Percentiles rank a stretch among this genome's conserved stretches.
These are phyloP conservation scores for Orcinus orca DNA, from an alignment of 2,113 vertebrate species.

Conservation along the genomic window DNA sequence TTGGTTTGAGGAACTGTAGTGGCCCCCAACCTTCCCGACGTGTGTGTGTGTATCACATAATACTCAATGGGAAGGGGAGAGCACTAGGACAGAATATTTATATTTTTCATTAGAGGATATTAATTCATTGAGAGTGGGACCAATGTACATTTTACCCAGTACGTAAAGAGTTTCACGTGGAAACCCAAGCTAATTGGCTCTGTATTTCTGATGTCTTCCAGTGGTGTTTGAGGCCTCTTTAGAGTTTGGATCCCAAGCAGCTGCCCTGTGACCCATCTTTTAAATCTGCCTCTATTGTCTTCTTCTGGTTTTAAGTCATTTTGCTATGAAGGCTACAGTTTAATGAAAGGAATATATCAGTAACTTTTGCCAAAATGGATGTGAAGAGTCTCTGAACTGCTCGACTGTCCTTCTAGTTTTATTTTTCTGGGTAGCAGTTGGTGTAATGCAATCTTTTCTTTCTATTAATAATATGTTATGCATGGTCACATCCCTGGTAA, in stretches of 20 bases:
- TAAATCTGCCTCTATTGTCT: conserved; percentile 56
- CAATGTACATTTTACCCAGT: conserved; percentile 52
- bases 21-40: neutral
- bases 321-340: conserved; percentile 57
- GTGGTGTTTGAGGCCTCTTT: neutral
- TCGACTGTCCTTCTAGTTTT: conserved; percentile 71
- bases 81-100: neutral
- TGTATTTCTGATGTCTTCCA: conserved; percentile 36
- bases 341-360: conserved; percentile 68
- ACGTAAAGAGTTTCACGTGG: conserved; percentile 47
- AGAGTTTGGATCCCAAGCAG: conserved; percentile 20
- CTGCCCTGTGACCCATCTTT: conserved; percentile 62
- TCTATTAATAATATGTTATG: conserved; percentile 73
- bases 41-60: neutral
- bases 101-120: conserved; percentile 53
- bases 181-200: conserved; percentile 60
- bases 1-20: neutral
- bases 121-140: conserved; percentile 56
- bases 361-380: conserved; percentile 66
- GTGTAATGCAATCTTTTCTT: conserved; percentile 61
- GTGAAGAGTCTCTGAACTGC: conserved; percentile 69
- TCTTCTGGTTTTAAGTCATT: conserved; percentile 69
- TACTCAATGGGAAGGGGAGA: neutral
- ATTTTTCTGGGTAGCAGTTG: conserved; percentile 44
- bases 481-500: conserved; percentile 66